These are phyloP conservation scores for Sebastes hopkinsi DNA, from an alignment of 2,797 vertebrate species.

Conservation along the genomic window DNA sequence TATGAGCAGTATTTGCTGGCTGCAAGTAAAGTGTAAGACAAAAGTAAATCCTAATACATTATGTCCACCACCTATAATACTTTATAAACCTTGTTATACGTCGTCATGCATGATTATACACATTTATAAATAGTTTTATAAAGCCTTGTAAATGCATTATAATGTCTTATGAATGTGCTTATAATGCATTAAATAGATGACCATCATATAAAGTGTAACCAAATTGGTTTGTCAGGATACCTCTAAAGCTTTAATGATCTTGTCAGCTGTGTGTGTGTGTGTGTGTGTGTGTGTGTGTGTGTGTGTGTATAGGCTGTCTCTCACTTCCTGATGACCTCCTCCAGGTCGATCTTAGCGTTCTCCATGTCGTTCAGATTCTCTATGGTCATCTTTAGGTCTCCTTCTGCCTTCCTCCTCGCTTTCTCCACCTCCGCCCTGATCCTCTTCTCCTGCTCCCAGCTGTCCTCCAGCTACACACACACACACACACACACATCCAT, in stretches of 20 bases:
- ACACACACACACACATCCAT: conserved; percentile 12
- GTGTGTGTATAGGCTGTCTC: neutral
- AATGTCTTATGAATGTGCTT: too few species aligned
- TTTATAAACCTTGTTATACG: too few species aligned
- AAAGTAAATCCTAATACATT: too few species aligned
- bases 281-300: neutral
- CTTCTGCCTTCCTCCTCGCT: conserved; percentile 76
- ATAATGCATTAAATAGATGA: neutral
- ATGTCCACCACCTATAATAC: too few species aligned
- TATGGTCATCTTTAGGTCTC: conserved; percentile 79
- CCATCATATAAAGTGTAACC: neutral
- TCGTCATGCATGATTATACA: too few species aligned
- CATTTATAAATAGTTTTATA: too few species aligned
- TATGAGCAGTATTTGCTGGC: neutral
- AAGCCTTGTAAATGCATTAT: too few species aligned
- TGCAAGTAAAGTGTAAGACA: too few species aligned
- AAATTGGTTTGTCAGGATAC: neutral
- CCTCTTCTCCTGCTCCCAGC: conserved; percentile 83
- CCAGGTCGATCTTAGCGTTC: conserved; percentile 74
- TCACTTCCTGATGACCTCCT: conserved; percentile 82
- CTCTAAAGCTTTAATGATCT: neutral
- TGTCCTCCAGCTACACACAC: conserved; percentile 73
- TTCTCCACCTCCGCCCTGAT: conserved; percentile 81
- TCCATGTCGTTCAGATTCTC: conserved; percentile 81
- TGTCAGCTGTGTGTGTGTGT: neutral